These are phyloP conservation scores for Lepisosteus osseus DNA, from an alignment of 2,113 vertebrate genomes.

Conservation along the genomic window DNA sequence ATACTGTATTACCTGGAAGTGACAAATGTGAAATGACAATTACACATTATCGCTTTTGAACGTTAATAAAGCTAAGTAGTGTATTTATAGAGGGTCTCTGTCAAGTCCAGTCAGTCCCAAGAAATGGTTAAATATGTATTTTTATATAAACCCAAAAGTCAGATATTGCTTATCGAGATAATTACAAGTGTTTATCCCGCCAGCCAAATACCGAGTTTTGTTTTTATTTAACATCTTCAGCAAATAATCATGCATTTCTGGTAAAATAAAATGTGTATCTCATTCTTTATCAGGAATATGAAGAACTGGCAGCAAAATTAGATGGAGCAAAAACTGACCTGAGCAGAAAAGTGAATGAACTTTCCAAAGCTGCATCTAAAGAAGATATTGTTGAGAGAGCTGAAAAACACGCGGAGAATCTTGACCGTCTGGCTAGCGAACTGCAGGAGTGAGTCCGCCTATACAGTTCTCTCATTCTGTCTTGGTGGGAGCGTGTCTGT, in stretches of 20 bases:
- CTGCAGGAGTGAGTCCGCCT: slow-evolving; percentile 73
- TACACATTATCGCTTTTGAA: no score
- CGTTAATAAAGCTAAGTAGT: no score
- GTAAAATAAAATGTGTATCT: neutral
- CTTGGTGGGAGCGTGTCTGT: no score
- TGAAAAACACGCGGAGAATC: slow-evolving; percentile 74
- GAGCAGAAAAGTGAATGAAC: slow-evolving; percentile 69
- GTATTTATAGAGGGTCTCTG: no score
- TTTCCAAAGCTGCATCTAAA: slow-evolving; percentile 69
- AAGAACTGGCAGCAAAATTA: slow-evolving; percentile 74
- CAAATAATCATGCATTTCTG: neutral
- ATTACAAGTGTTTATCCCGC: neutral
- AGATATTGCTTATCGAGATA: no score
- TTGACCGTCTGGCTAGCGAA: slow-evolving; percentile 74
- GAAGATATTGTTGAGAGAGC: slow-evolving; percentile 73
- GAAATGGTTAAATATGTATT: no score
- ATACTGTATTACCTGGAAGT: no score
- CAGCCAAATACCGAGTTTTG: neutral
- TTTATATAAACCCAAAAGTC: no score
- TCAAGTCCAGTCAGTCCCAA: no score
- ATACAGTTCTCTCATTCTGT: no score
- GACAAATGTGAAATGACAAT: no score
- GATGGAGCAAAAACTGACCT: slow-evolving; percentile 80
- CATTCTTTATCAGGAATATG: slow-evolving; percentile 72
- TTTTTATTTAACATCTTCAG: neutral